Percentiles rank a stretch among this genome's conserved stretches.
Evolutionary conservation across 2,797 vertebrate genomes (phyloP).

Genomic region (Nothura maculosa): DNA sequence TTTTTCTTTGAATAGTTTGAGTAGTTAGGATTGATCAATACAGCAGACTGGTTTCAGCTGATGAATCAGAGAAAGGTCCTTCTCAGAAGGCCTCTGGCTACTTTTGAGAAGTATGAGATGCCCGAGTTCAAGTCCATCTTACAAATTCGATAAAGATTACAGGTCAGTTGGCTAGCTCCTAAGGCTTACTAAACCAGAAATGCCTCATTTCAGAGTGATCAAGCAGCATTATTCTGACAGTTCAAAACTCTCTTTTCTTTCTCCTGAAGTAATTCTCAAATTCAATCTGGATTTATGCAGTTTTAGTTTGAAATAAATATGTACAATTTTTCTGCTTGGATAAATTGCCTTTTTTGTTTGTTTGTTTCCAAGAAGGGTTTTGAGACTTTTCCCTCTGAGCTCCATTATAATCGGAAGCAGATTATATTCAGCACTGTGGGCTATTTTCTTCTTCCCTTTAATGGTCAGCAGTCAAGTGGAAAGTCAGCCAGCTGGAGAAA

Average conservation of each 20-base stretch:
- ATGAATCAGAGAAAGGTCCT: background rate
- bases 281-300: background rate
- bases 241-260: background rate
- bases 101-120: background rate
- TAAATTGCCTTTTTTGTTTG: background rate
- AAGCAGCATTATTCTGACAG: background rate
- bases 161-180: background rate
- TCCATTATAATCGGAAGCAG: background rate
- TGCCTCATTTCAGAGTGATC: background rate
- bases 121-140: background rate
- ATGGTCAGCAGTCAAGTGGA: background rate
- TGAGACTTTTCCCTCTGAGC: background rate
- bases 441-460: background rate
- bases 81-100: background rate
- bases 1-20: background rate
- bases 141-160: background rate
- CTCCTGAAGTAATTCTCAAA: background rate
- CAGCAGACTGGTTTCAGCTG: background rate
- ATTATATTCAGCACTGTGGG: background rate
- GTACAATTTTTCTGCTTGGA: background rate
- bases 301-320: background rate
- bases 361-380: background rate
- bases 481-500: background rate
- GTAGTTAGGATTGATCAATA: background rate
- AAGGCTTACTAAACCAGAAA: background rate